Base-by-base conservation (phyloP, 2,888 invertebrate species). In the Athalia rosae region DNA sequence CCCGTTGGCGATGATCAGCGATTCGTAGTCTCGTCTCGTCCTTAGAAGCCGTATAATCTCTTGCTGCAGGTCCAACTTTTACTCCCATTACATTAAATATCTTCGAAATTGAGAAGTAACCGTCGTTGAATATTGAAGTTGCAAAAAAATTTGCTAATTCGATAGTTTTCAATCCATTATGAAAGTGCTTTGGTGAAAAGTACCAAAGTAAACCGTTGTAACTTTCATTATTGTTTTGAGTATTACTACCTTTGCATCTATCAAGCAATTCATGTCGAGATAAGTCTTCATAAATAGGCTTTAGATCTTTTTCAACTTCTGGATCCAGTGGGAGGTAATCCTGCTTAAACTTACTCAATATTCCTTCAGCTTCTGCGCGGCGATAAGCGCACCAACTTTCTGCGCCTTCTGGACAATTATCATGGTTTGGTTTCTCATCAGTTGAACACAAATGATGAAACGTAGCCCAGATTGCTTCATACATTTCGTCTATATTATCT, bases 191-290 rank as follows among this genome's bases (percentile, higher is more conserved):
- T 45, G 78, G 79, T 63, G 78, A 63, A 66, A 80, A 79, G 77
- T 78, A 80, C 79, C 79, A 79, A 56, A 80, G 79, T 56, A 80
- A 80, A 15, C 76, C 78, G 47, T 80, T 79, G 66, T 78, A 80
- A 56, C 77, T 79, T 77, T 79, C 77, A 47, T 79, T 79, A 69
- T 77, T 77, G 50, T 79, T 79, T 48, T 77, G 77, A 0, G 77
- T 79, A 76, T 79, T 79, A 11, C 48, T 58, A 45, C 77, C 77
- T 15, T 79, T 77, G 47, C 79, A 79, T 76, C 79, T 66, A 13
- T 77, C 63, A 7, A 78, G 77, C 48, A 77, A 79, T 28, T 78
- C 79, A 61, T 53, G 9, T n/a, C 62, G 8, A 67, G 61, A 41
- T 4, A 63, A 76, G 59, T 77, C 73, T 9, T 15, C 56, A 13